Evolutionary conservation across 2,113 vertebrate genomes (phyloP).

Genomic region (Dryoscopus gambensis): DNA sequence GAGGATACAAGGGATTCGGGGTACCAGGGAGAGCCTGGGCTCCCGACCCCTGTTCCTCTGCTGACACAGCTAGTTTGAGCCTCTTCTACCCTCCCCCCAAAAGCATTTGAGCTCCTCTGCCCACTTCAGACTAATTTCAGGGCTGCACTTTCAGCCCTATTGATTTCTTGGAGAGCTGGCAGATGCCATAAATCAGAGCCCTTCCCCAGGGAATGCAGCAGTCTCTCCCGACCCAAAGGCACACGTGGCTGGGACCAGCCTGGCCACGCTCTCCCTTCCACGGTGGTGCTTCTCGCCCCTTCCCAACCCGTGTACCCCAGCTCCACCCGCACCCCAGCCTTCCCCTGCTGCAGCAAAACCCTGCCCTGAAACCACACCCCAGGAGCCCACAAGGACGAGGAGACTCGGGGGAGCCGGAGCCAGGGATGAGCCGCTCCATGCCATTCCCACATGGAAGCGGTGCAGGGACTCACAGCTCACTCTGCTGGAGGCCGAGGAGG

Average conservation of each 20-base stretch:
- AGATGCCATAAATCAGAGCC: not conserved
- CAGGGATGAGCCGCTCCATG: rapidly evolving
- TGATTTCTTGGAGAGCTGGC: not conserved
- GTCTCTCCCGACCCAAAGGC: rapidly evolving
- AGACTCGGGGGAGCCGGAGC: not conserved
- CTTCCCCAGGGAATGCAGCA: not conserved
- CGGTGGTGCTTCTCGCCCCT: rapidly evolving
- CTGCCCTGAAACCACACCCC: not conserved
- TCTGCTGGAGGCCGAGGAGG: slow-evolving; percentile 72
- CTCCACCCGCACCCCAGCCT: not conserved
- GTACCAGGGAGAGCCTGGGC: not conserved
- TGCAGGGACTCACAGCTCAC: slow-evolving; percentile 56
- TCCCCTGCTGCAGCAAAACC: not conserved
- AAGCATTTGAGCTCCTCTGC: not conserved
- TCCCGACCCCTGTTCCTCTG: not conserved
- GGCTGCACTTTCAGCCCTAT: not conserved
- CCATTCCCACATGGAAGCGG: not conserved
- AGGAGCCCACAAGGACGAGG: not conserved
- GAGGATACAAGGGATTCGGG: not conserved
- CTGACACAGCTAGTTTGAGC: not conserved
- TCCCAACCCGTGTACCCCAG: rapidly evolving
- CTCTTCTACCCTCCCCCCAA: not conserved
- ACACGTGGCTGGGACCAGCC: rapidly evolving
- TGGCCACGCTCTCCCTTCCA: not conserved
- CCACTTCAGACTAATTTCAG: not conserved